Conservation (phyloP, 2,797 vertebrate species). For the Micropoecilia bifurca region DNA sequence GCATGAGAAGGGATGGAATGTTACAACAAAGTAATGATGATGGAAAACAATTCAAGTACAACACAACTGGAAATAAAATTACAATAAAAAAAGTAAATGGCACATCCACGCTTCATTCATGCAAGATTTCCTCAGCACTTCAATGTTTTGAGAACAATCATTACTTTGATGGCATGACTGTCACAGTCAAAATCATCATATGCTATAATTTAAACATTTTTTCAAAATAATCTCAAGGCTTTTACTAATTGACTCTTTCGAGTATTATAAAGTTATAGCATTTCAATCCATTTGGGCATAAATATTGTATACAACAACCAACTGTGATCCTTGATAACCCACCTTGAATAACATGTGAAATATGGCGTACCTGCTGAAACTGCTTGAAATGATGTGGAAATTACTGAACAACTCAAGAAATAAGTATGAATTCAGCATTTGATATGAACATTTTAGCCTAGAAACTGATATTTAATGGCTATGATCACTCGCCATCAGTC, state of each 20-base stretch:
- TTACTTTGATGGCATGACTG: neutral
- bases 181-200: neutral
- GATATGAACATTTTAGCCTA: neutral
- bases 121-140: neutral
- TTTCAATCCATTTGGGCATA: neutral
- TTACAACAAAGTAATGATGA: neutral
- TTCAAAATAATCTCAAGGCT: neutral
- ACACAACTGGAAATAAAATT: neutral
- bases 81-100: neutral
- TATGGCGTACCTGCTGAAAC: neutral
- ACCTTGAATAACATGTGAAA: neutral
- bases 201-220: neutral
- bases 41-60: neutral
- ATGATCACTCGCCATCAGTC: neutral
- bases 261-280: neutral
- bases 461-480: neutral
- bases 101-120: conserved; percentile 28
- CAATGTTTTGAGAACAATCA: neutral
- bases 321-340: neutral
- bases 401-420: neutral
- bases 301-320: neutral
- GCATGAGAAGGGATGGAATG: conserved; percentile 7
- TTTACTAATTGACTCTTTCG: neutral
- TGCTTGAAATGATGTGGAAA: neutral
- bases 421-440: neutral